Evolutionary conservation across 2,113 vertebrate species (phyloP).

Genomic region (Podocnemis expansa): DNA sequence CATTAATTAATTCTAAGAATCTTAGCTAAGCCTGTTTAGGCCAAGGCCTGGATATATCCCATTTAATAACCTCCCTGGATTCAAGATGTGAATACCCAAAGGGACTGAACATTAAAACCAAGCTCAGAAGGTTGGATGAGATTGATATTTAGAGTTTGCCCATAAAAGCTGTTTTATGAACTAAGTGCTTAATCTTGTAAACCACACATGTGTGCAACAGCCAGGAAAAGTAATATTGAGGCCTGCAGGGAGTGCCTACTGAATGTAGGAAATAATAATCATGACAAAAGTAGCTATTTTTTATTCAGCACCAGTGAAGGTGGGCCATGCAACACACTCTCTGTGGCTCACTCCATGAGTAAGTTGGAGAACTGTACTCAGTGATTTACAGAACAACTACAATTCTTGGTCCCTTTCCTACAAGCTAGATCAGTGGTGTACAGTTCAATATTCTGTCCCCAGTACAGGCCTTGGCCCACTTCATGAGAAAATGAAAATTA

Average conservation of each 20-base stretch:
- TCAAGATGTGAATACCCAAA: neutral
- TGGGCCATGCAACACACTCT: neutral
- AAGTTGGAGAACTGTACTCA: neutral
- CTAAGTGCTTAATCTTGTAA: neutral
- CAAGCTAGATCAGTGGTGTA: neutral
- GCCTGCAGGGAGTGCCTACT: neutral
- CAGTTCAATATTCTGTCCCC: neutral
- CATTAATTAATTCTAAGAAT: neutral
- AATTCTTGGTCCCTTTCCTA: neutral
- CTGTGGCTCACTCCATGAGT: neutral
- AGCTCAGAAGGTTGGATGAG: neutral
- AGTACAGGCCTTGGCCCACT: accelerated
- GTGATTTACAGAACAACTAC: accelerated
- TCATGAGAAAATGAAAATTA: neutral
- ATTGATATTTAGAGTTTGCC: neutral
- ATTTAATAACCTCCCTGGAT: no score
- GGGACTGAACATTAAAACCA: neutral
- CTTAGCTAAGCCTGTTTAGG: neutral
- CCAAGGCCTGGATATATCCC: no score
- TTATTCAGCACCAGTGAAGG: neutral
- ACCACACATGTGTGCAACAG: neutral
- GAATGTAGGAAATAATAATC: neutral
- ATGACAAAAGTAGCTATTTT: neutral
- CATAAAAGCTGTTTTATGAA: neutral
- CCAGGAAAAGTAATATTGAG: neutral